Base-by-base conservation (phyloP, 1,140 invertebrate genomes). In the Spodoptera litura region DNA sequence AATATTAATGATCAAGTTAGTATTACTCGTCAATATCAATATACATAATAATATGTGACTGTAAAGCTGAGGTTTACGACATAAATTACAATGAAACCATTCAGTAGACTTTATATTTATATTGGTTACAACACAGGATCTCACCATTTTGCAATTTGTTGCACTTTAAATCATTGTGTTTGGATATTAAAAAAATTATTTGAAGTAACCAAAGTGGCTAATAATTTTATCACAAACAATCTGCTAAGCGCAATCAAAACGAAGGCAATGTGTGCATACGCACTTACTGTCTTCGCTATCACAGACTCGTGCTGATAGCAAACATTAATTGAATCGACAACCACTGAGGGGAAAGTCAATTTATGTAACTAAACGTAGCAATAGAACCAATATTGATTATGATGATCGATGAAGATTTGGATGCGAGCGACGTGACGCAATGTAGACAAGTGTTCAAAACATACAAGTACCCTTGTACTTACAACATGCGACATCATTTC, bases 351-450 rank as follows among this genome's bases (percentile, higher is more conserved):
- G 92, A 93, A 93, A 92, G 92, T 90, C 53, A 84, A 86, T 91
- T 92, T 89, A 93, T 92, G 82, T 87, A 92, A 93, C 87, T 84
- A 84, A 91, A 87, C 87, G 85, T 86, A 85, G 79, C 84, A 87
- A 88, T 87, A 89, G 80, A 85, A 86, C 86, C 66, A 89, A 91
- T 91, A 94, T 91, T 93, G 88, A 91, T 91, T 88, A 85, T 82
- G 86, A 89, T 91, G 91, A 91, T 90, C 78, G 82, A 91, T 86
- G 84, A 87, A 86, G 79, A 83, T 88, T 85, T 80, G 77, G 87
- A 85, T 80, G 85, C 85, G 83, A 79, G 86, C 81, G 84, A 83
- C 79, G 84, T 79, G 83, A 82, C 74, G 79, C 79, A 86, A 86
- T 61, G 59, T 31, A 61, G 25, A 78, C 64, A 59, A 80, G 79